Conservation (phyloP, 1,140 invertebrate species). For the Homalodisca vitripennis region DNA sequence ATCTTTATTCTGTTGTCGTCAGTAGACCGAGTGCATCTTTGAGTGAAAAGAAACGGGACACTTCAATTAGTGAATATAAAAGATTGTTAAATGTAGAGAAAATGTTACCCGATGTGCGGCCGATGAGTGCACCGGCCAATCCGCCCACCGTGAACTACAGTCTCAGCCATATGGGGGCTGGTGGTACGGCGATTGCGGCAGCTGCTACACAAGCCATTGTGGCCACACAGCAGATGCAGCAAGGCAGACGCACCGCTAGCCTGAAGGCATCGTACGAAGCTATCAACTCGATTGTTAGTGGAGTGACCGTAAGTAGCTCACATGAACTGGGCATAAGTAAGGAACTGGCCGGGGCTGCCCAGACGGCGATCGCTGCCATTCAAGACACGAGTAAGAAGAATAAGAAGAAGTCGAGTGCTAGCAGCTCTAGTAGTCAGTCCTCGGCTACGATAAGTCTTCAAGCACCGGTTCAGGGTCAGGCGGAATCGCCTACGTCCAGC, state of each 20-base stretch:
- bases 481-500: constrained; percentile 41
- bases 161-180: constrained; percentile 69
- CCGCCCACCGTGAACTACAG: constrained; percentile 56
- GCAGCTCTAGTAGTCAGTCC: constrained; percentile 44
- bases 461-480: constrained; percentile 39
- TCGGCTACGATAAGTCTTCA: constrained; percentile 46
- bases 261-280: constrained; percentile 94
- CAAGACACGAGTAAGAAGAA: constrained; percentile 66
- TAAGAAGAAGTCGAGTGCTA: constrained; percentile 56
- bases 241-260: constrained; percentile 89
- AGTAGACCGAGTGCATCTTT: not conserved
- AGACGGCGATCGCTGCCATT: constrained; percentile 73
- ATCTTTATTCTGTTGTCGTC: constrained; percentile 43
- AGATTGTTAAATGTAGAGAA: constrained; percentile 21
- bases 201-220: constrained; percentile 95
- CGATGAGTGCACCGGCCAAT: constrained; percentile 14
- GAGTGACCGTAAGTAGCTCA: constrained; percentile 51
- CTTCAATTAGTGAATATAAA: constrained; percentile 9
- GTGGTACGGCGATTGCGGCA: constrained; percentile 87
- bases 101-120: constrained; percentile 34
- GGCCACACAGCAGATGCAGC: constrained; percentile 95
- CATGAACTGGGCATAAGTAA: constrained; percentile 61
- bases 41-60: constrained; percentile 2
- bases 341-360: constrained; percentile 73
- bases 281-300: constrained; percentile 58